These are phyloP conservation scores for Phymorhynchus buccinoides DNA, from an alignment of 1,140 invertebrate genomes.

Conservation along the genomic window DNA sequence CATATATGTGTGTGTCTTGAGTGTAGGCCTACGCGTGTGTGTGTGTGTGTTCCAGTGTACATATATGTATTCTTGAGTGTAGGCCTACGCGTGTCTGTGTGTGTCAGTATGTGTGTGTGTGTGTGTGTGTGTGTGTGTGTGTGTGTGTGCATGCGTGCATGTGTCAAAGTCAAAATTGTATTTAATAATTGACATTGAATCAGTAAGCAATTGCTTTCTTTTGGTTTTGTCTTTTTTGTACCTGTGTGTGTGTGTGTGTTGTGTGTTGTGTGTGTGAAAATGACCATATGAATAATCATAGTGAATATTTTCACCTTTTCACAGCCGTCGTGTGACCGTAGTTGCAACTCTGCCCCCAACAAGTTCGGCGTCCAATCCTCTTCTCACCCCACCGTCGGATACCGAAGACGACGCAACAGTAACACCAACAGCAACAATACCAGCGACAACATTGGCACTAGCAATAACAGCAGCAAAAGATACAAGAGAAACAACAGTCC, in stretches of 20 bases:
- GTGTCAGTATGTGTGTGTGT: not conserved
- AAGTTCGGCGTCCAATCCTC: not conserved
- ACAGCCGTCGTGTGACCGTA: constrained; percentile 6
- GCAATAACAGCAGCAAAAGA: too few species aligned
- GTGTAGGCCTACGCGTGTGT: not conserved
- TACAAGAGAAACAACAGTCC: too few species aligned
- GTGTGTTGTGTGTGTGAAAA: too few species aligned
- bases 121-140: not conserved
- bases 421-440: too few species aligned
- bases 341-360: not conserved
- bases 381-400: not conserved
- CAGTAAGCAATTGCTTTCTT: too few species aligned
- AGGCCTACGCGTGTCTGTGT: not conserved
- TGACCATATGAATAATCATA: too few species aligned
- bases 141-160: not conserved
- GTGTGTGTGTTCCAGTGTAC: not conserved
- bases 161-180: too few species aligned
- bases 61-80: not conserved
- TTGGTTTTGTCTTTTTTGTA: too few species aligned
- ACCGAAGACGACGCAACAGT: not conserved
- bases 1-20: too few species aligned
- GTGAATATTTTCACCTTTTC: too few species aligned
- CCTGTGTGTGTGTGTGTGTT: not conserved
- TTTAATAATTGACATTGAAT: too few species aligned
- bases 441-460: too few species aligned